phyloP scores from a whole-genome alignment of 2,797 vertebrate genomes.

The Aplochiton taeniatus region DNA sequence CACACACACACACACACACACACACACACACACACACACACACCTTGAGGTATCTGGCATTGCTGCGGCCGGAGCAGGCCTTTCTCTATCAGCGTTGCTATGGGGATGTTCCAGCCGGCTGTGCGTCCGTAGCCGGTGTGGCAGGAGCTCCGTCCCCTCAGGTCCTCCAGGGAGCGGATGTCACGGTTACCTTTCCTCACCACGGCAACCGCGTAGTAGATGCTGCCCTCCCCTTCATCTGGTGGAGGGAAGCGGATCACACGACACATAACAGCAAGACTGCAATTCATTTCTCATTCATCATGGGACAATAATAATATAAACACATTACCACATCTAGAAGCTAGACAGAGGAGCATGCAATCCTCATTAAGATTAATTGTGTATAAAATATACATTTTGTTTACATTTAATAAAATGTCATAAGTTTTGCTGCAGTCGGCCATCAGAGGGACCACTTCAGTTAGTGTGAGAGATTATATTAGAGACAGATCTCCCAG shows the following conservation, averaged over 20 bases:
- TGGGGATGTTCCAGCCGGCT: slow-evolving; percentile 88
- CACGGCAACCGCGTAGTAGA: slow-evolving; percentile 88
- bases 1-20: neutral
- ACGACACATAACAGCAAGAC: no score
- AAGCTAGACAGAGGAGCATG: no score
- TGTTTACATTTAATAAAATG: no score
- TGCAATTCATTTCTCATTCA: no score
- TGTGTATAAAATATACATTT: no score
- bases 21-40: slow-evolving; percentile 1
- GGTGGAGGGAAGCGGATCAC: slow-evolving; percentile 11
- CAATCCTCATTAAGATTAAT: no score
- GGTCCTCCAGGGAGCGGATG: slow-evolving; percentile 79
- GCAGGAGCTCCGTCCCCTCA: slow-evolving; percentile 85
- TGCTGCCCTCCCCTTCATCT: slow-evolving; percentile 74
- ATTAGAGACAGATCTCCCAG: no score
- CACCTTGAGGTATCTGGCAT: slow-evolving; percentile 80
- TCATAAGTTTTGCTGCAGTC: no score
- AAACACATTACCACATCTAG: no score
- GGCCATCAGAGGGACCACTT: no score
- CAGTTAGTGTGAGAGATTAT: no score
- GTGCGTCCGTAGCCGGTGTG: slow-evolving; percentile 84
- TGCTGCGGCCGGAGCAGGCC: slow-evolving; percentile 70
- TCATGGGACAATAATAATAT: no score
- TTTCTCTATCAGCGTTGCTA: slow-evolving; percentile 73
- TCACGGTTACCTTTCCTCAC: slow-evolving; percentile 74